Base-by-base conservation (phyloP, 2,113 vertebrate species). In the Pteruthius melanotis region DNA sequence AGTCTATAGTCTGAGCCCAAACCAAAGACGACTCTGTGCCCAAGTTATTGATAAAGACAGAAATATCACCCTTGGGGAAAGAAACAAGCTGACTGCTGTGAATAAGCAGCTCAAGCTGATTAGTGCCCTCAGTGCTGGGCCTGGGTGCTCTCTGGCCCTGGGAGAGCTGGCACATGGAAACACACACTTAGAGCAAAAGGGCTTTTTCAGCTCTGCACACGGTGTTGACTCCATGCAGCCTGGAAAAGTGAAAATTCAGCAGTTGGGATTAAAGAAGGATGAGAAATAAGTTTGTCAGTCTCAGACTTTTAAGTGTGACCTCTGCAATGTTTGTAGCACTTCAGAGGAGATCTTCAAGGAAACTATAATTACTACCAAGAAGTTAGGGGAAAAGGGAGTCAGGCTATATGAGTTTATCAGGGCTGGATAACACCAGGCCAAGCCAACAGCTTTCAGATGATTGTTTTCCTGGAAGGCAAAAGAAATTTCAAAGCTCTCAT, bases 21-120 rank as follows among this genome's bases (percentile, higher is more conserved):
- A 50, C 30, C 21, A 66, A 49, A 80, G 75, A 70, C 49, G 35
- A 11, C 39, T 77, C 26, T 60, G 64, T 1, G 2, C 50, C 42
- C n/a, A 28, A 81, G 39, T 63, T 87, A 70, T 81, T 83, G 86
- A 89, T 92, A 70, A 87, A 60, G 80, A 40, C 52, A 70, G 76
- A 60, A 88, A 2, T 81, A 17, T 22, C 0, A 10, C 44, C 83
- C 76, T 31, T 94, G 76, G 56, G 64, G 47, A 87, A 60, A 53
- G 63, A 63, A 92, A 83, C 42, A 56, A 66, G 72, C 89, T 95
- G 75, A 40, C 53, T 60, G 7, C 61, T 33, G 57, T 54, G 52
- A 95, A 68, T 86, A 86, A 81, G 86, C 89, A 71, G 86, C 64
- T 93, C 79, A 78, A 74, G 83, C 83, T 86, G 71, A 75, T 93